Conservation (phyloP, 2,113 vertebrate genomes). For the Trogon melanurus region DNA sequence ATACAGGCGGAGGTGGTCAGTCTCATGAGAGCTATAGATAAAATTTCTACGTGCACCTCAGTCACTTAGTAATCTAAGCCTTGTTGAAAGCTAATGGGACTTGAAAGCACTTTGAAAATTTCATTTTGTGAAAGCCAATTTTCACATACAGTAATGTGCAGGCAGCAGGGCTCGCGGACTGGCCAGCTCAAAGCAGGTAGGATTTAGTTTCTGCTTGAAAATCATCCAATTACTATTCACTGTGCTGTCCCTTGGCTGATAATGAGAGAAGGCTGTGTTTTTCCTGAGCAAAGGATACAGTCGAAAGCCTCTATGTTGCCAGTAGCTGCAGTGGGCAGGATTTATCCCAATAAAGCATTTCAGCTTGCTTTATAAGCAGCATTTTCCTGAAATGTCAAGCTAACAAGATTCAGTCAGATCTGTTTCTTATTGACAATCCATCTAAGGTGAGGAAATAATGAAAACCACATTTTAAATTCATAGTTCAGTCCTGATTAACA, state of each 20-base stretch:
- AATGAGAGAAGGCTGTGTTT: constrained; percentile 31
- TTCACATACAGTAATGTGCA: background rate
- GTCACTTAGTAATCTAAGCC: constrained; percentile 28
- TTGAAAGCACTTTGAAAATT: constrained; percentile 50
- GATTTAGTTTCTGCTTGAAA: constrained; percentile 50
- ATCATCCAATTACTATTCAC: constrained; percentile 50
- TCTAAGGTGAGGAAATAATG: constrained; percentile 12
- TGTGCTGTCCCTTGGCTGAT: constrained; percentile 28
- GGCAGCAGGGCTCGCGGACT: constrained; percentile 7
- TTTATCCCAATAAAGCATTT: constrained; percentile 5
- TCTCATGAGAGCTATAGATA: background rate
- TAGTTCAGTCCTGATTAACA: background rate
- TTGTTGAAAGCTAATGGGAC: constrained; percentile 42
- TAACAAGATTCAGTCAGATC: constrained; percentile 37
- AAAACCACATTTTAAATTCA: constrained; percentile 2
- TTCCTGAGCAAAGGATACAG: background rate
- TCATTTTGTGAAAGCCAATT: constrained; percentile 35
- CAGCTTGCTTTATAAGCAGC: background rate
- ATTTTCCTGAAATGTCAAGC: background rate
- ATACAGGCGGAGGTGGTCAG: background rate
- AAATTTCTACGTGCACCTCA: background rate
- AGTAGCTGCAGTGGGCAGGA: background rate
- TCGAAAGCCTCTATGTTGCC: background rate
- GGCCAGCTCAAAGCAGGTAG: constrained; percentile 2
- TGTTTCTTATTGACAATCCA: constrained; percentile 18